phyloP scores from a whole-genome alignment of 2,888 invertebrate species.

The Synergus umbraculus region DNA sequence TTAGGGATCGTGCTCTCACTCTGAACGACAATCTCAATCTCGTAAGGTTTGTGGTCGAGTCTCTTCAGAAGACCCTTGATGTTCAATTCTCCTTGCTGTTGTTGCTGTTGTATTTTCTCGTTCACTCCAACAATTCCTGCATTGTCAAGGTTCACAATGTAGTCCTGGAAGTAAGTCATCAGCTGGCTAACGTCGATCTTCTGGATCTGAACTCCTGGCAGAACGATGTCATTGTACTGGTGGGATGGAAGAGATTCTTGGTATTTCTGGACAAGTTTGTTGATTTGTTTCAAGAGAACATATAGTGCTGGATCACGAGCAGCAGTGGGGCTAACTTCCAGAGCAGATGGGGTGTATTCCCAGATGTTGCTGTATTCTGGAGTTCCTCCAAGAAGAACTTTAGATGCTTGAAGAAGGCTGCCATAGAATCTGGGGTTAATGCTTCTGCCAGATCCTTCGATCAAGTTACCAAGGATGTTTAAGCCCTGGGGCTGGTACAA shows the following conservation, averaged over 20 bases:
- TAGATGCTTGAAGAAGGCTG: conserved; percentile 80
- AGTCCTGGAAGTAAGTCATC: conserved; percentile 84
- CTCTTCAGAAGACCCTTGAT: conserved; percentile 83
- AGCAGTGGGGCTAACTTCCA: conserved; percentile 83
- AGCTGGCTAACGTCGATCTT: conserved; percentile 83
- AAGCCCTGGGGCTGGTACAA: conserved; percentile 82
- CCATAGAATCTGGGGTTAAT: conserved; percentile 81
- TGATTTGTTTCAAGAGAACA: conserved; percentile 82
- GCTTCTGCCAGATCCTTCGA: conserved; percentile 83
- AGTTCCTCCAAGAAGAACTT: conserved; percentile 81
- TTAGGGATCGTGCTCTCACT: conserved; percentile 81
- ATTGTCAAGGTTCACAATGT: conserved; percentile 82
- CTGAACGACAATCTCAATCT: conserved; percentile 81
- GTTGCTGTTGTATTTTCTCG: conserved; percentile 47
- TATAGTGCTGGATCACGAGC: conserved; percentile 86
- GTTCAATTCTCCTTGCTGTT: conserved; percentile 72
- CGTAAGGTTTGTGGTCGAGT: conserved; percentile 85
- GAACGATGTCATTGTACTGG: conserved; percentile 81
- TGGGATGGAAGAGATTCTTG: conserved; percentile 81
- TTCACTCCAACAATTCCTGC: conserved; percentile 59
- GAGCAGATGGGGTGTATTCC: conserved; percentile 81
- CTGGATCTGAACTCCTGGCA: conserved; percentile 82
- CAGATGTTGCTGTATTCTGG: conserved; percentile 66
- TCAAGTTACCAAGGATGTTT: conserved; percentile 82
- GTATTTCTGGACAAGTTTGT: conserved; percentile 81